These are phyloP conservation scores for Alectura lathami DNA, from an alignment of 2,113 vertebrate genomes.

Conservation along the genomic window DNA sequence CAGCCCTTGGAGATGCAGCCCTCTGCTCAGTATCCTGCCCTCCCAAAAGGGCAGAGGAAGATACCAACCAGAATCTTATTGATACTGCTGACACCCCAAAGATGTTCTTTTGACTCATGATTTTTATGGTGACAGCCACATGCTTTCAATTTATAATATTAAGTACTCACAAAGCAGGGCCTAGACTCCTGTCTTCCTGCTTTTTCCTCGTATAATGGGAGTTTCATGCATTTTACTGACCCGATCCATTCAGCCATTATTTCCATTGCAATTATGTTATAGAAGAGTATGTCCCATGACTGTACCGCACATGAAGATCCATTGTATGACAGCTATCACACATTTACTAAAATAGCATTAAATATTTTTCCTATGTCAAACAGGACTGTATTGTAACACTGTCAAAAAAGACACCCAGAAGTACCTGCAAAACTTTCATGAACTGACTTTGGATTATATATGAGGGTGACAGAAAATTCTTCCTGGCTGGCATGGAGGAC, in stretches of 20 bases:
- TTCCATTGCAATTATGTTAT: not conserved
- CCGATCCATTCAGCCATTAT: not conserved
- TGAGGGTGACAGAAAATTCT: not conserved
- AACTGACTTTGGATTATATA: not conserved
- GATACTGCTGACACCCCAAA: not conserved
- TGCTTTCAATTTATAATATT: not conserved
- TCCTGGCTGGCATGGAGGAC: not conserved
- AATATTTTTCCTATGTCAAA: not conserved
- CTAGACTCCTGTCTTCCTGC: not conserved
- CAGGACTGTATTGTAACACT: not conserved
- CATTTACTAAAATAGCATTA: not conserved
- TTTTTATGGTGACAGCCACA: not conserved
- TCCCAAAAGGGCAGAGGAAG: not conserved
- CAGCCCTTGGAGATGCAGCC: not conserved
- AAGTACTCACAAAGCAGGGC: not conserved
- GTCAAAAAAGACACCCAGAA: not conserved
- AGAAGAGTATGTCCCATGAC: not conserved
- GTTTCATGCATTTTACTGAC: not conserved
- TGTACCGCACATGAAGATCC: not conserved
- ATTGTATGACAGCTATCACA: not conserved
- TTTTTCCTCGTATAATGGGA: not conserved
- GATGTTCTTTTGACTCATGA: not conserved
- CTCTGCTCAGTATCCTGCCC: too few species aligned
- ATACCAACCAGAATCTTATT: rapidly evolving
- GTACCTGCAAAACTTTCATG: not conserved